phyloP scores from a whole-genome alignment of 1,140 invertebrate species.

The Cherax destructor region DNA sequence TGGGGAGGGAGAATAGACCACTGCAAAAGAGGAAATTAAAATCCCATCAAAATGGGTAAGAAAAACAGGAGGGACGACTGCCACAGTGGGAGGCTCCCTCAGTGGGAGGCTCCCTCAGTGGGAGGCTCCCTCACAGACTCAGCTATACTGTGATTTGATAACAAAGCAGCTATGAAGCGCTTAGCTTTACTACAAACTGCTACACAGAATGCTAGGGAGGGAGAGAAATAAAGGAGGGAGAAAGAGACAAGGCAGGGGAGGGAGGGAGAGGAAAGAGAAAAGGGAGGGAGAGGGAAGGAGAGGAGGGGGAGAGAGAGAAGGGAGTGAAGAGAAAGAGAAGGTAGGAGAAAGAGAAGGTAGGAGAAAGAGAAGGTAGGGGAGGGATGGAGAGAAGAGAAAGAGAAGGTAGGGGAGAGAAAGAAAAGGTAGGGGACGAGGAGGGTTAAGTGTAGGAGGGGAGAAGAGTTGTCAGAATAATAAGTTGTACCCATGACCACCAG shows the following conservation, averaged over 20 bases:
- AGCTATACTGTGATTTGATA: slow-evolving; percentile 40
- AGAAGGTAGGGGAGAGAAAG: neutral
- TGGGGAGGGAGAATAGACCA: neutral
- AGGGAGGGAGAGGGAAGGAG: neutral
- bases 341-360: neutral
- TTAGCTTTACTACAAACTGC: slow-evolving; percentile 51
- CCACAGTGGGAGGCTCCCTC: neutral
- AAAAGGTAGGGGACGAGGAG: neutral
- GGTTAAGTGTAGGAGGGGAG: neutral
- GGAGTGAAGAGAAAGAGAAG: neutral
- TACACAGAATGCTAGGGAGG: slow-evolving; percentile 34
- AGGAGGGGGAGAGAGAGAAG: neutral
- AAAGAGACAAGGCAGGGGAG: neutral
- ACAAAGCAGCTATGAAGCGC: slow-evolving; percentile 51
- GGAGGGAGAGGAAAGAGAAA: slow-evolving; percentile 1
- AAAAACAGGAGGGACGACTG: slow-evolving; percentile 30
- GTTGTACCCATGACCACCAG: no score
- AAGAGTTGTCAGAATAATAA: neutral
- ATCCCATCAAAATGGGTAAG: slow-evolving; percentile 40
- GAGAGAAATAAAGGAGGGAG: neutral
- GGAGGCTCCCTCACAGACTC: neutral
- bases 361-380: neutral
- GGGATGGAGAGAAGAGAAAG: neutral
- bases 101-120: neutral
- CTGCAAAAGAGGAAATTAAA: slow-evolving; percentile 50